These are phyloP conservation scores for Thamnaconus septentrionalis DNA, from an alignment of 2,113 vertebrate species.

Conservation along the genomic window DNA sequence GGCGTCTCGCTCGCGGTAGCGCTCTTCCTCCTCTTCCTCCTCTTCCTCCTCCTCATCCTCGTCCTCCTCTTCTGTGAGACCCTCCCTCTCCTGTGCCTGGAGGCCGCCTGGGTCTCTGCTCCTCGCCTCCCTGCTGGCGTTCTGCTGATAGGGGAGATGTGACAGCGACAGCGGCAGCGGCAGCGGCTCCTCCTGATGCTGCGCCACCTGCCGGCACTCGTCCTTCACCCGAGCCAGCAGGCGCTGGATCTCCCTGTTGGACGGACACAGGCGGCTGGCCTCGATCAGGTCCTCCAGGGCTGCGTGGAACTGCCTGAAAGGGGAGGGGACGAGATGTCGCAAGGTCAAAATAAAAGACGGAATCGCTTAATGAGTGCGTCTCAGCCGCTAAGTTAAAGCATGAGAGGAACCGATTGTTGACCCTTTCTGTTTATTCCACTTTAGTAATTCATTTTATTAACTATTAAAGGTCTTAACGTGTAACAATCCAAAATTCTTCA, in stretches of 20 bases:
- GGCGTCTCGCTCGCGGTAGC: slow-evolving; percentile 50
- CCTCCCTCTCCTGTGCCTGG: slow-evolving; percentile 46
- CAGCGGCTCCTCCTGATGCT: slow-evolving; percentile 44
- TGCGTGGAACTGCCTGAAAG: slow-evolving; percentile 84
- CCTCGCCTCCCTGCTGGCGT: slow-evolving; percentile 48
- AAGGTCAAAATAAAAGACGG: no score
- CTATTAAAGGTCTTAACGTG: no score
- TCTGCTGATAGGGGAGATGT: slow-evolving; percentile 49
- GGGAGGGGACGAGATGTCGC: not conserved
- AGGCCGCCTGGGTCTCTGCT: slow-evolving; percentile 33
- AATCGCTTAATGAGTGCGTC: no score
- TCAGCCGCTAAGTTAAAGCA: no score
- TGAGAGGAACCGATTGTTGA: no score
- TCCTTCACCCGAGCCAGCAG: slow-evolving; percentile 90
- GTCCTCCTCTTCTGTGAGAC: slow-evolving; percentile 33
- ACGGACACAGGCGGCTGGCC: slow-evolving; percentile 88
- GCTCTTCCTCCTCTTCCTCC: slow-evolving; percentile 28
- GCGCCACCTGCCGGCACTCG: slow-evolving; percentile 81
- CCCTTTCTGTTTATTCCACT: no score
- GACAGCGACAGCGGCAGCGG: slow-evolving; percentile 63
- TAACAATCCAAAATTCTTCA: no score
- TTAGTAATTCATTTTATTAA: no score
- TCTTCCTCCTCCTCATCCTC: slow-evolving; percentile 52
- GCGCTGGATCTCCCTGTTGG: slow-evolving; percentile 91
- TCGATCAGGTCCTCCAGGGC: slow-evolving; percentile 91